Base-by-base conservation (phyloP, 2,113 vertebrate species). In the Odontesthes bonariensis region DNA sequence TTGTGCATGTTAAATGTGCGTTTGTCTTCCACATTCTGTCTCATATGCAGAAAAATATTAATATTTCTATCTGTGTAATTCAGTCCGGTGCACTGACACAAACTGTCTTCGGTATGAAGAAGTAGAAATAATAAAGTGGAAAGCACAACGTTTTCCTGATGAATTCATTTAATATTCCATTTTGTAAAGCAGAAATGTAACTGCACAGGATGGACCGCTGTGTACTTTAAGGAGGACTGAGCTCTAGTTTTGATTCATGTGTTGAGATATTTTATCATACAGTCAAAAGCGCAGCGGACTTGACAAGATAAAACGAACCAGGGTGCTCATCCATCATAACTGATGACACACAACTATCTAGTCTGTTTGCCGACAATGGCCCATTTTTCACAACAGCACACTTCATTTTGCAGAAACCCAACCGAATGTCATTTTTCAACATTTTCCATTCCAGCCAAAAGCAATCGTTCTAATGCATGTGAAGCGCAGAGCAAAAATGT, bases 341-440 rank as follows among this genome's bases (percentile, higher is more conserved):
- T 19, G n/a, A 57, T 67, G 70, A 85, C 81, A 76, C 69, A 40
- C 40, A 76, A 66, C 67, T 64, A 68, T 82, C 75, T 63, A 54
- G 14, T 85, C 75, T 70, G 73, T 80, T 82, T 77, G 77, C 77
- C 87, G 85, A 83, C 81, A 77, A 60, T 19, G 64, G 67, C n/a
- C 46, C 66, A 77, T 73, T 75, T 86, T 75, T 89, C 74, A 82
- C 38, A 16, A 58, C 58, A 53, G 53, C 64, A 49, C 69, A 61
- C 74, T 76, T 84, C 40, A 83, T 87, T 78, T 60, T 75, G 57
- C 65, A 60, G 75, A 79, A 79, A 59, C 13, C 16, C 13, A 38
- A 40, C 22, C 17, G 7, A 11, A 66, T 40, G 58, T 66, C 20
- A 83, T 79, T 83, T 86, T 84, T 82, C 74, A 75, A 23, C 38